Base-by-base conservation (phyloP, 1,140 invertebrate genomes). In the Temnothorax curvispinosus region DNA sequence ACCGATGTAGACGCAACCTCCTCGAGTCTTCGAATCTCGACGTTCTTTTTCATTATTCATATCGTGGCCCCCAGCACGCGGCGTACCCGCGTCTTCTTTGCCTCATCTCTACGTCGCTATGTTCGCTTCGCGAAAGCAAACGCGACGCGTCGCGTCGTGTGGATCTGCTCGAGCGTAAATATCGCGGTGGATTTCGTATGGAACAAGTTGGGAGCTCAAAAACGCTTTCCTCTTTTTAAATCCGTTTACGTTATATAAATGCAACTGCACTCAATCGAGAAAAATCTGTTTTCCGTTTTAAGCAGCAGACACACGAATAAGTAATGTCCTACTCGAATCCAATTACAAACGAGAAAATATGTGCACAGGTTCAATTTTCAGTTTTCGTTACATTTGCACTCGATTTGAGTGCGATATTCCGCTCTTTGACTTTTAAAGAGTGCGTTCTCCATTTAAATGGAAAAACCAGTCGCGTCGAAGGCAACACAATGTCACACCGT, bases 21-120 rank as follows among this genome's bases (percentile, higher is more conserved):
- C 41, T 82, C 50, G 64, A 87, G 64, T 41, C 38, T 44, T 82
- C 41, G 64, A 87, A 38, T 41, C 64, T 44, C 71, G 76, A 65
- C 69, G 64, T 74, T 52, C 88, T 77, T 77, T 85, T 90, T 90
- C 77, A 87, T 87, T 90, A 87, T 84, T 90, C 85, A 90, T 89
- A 89, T 87, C 64, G 52, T 65, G 52, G 27, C 21, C 35, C 15
- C 27, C 50, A 15, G 62, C 41, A 27, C 52, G 21, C 71, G 13
- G 50, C 69, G n/a, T 54, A 50, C 56, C 38, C n/a, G 13, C n/a
- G 13, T 47, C 52, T 38, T 65, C 52, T 65, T 41, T 18, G 1
- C n/a, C 38, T 35, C 38, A 27, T 15, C 35, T 67, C 27, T n/a
- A n/a, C 13, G n/a, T 85, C 47, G 44, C 35, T 60, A 6, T 38